Conservation (phyloP, 35 echinoderm and acorn worm species). For the Apostichopus japonicus region DNA sequence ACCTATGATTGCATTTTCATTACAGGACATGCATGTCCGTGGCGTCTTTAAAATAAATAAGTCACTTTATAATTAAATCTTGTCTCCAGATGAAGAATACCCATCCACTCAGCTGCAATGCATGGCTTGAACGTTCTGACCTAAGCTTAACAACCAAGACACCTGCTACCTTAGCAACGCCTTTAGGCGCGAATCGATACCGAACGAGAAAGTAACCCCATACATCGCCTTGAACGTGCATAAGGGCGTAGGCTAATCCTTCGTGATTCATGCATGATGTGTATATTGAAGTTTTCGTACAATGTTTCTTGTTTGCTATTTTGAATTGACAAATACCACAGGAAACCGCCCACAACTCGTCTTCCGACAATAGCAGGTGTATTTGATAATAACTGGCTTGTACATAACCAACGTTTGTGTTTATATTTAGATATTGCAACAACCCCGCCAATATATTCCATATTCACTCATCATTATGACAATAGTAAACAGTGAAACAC, state of each 20-base stretch:
- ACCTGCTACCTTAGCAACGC: conserved; percentile 15
- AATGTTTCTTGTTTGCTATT: neutral
- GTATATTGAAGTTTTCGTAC: neutral
- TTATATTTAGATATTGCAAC: neutral
- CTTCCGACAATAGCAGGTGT: conserved; percentile 18
- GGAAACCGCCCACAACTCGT: conserved; percentile 7
- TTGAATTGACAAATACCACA: neutral
- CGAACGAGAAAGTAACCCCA: neutral
- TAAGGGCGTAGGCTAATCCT: neutral
- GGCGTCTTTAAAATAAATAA: too few species aligned
- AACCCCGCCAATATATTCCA: neutral
- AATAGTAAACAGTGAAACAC: too few species aligned
- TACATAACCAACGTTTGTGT: too few species aligned
- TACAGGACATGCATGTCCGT: too few species aligned
- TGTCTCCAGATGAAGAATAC: too few species aligned
- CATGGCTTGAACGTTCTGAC: neutral
- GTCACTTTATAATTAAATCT: too few species aligned
- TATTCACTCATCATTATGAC: too few species aligned
- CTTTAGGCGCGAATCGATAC: conserved; percentile 16
- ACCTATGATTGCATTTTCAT: too few species aligned
- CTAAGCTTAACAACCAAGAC: neutral
- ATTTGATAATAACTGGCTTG: neutral
- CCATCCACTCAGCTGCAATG: neutral
- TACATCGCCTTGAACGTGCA: neutral
- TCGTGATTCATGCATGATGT: neutral